Conservation (phyloP, 2,113 vertebrate species). For the Tapirus terrestris region DNA sequence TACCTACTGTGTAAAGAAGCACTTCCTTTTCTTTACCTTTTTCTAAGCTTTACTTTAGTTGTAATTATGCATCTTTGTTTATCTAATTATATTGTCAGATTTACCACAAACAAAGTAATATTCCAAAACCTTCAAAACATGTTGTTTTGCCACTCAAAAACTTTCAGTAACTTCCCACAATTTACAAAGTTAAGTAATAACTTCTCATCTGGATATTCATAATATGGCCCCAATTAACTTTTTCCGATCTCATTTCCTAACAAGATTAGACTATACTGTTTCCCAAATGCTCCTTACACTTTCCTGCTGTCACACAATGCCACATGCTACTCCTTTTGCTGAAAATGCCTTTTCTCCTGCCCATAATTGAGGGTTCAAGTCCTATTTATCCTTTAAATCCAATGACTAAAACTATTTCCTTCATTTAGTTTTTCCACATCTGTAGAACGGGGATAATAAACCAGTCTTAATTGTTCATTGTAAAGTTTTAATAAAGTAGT, state of each 20-base stretch:
- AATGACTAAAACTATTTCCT: neutral
- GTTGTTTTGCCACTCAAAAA: neutral
- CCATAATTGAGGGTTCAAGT: neutral
- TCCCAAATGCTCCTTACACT: neutral
- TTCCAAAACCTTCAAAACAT: neutral
- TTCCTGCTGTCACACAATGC: neutral
- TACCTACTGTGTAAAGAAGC: neutral
- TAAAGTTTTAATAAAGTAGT: neutral
- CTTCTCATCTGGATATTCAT: neutral
- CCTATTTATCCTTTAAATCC: neutral
- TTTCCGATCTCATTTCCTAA: conserved; percentile 10
- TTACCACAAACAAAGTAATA: neutral
- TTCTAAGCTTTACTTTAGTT: neutral
- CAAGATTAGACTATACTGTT: neutral
- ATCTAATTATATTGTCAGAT: conserved; percentile 15
- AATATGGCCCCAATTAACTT: neutral
- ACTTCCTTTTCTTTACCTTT: conserved; percentile 1
- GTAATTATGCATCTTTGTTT: neutral
- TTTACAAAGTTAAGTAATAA: neutral
- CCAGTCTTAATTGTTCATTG: neutral
- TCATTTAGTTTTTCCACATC: neutral
- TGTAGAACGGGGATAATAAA: neutral
- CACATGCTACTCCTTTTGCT: neutral
- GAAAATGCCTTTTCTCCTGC: neutral
- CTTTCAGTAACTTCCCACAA: neutral